Conservation (phyloP, 2,888 invertebrate genomes). For the Pristionchus mayeri region DNA sequence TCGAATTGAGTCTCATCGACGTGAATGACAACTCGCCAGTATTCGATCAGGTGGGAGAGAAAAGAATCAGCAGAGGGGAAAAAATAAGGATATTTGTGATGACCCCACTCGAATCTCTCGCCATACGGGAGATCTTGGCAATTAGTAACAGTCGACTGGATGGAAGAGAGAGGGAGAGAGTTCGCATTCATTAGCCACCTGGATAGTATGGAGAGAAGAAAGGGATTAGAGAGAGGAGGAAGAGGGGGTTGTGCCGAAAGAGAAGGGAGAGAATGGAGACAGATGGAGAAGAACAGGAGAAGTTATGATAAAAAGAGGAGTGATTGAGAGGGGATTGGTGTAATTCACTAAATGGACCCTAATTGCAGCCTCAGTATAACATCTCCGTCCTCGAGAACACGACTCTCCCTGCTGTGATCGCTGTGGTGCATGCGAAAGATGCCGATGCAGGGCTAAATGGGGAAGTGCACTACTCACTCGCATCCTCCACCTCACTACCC, state of each 20-base stretch:
- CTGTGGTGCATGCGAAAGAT: conserved; percentile 85
- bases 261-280: not conserved
- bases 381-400: conserved; percentile 85
- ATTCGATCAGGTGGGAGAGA: conserved; percentile 77
- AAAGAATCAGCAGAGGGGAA: too few relatives aligned
- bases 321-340: too few relatives aligned
- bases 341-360: too few relatives aligned
- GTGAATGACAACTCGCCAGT: conserved; percentile 75
- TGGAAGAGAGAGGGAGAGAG: conserved; percentile 24
- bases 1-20: conserved; percentile 71
- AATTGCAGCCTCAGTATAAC: conserved; percentile 61
- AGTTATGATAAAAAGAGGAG: not conserved
- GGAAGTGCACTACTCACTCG: conserved; percentile 87
- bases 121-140: conserved; percentile 33
- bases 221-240: not conserved
- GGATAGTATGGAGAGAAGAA: conserved; percentile 24
- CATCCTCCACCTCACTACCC: conserved; percentile 87
- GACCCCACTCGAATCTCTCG: conserved; percentile 22
- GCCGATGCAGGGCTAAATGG: conserved; percentile 93
- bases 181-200: conserved; percentile 47
- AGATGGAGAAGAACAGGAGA: conserved; percentile 21
- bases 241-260: not conserved
- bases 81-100: not conserved
- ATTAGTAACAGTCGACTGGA: conserved; percentile 17
- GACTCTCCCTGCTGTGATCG: conserved; percentile 87